Base-by-base conservation (phyloP, 2,797 vertebrate species). In the Agapornis canus region DNA sequence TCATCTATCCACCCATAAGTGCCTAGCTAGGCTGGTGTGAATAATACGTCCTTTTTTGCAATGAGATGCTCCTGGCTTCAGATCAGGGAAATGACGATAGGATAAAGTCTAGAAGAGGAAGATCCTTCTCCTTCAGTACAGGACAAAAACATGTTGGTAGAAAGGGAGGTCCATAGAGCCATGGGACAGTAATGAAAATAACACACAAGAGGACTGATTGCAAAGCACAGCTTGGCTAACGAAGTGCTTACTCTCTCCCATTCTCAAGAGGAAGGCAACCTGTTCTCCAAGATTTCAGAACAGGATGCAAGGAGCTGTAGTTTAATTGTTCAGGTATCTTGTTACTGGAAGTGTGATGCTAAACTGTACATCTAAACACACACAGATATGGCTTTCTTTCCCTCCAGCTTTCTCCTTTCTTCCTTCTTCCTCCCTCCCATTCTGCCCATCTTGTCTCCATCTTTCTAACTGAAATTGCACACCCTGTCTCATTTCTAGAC, bases 1-100 rank as follows among this genome's bases (percentile, higher is more conserved):
- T 51, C 51, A 16, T 25, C 27, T 27, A 9, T 7, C 21, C 40
- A 31, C 8, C 0, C 0, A 4, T 0, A 26, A 19, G 12, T 60
- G n/a, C 29, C 40, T 59, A 40, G 48, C 29, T 75, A 87, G 51
- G 19, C 25, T 35, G 31, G 21, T 59, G n/a, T 69, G 43, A n/a
- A 18, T n/a, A 68, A 47, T 7, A 9, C 4, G 7, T 43, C 21
- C 11, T 65, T 61, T 42, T 63, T 39, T 26, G 8, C 7, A 7
- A 3, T 11, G 60, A 26, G 9, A 6, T 92, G 12, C 27, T 85
- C 20, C 57, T 45, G 66, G 11, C 32, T 59, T 65, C 42, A 43
- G 65, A 27, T 29, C 68, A 82, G 47, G 54, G n/a, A 49, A 89
- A 59, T 6, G n/a, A 5, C 25, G 73, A 2, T 10, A 12, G 48